Conservation (phyloP, 2,888 invertebrate species). For the Bellardia pandia region DNA sequence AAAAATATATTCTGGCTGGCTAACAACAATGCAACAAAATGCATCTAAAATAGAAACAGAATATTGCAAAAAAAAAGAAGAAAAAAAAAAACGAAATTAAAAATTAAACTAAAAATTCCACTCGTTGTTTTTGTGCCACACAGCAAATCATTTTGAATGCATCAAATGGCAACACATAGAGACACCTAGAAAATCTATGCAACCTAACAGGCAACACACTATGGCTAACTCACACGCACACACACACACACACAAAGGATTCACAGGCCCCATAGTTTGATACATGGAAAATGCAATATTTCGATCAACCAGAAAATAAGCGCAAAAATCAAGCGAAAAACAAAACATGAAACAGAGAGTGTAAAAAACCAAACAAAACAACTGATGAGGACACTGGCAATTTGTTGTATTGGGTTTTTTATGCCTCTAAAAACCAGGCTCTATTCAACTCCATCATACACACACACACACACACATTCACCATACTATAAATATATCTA, state of each 20-base stretch:
- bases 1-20: slow-evolving; percentile 31
- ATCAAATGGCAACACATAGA: slow-evolving; percentile 60
- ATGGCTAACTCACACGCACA: background rate
- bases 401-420: slow-evolving; percentile 39
- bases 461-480: background rate
- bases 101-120: slow-evolving; percentile 63
- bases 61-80: background rate
- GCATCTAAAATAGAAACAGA: slow-evolving; percentile 5
- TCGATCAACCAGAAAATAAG: slow-evolving; percentile 83
- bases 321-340: slow-evolving; percentile 80
- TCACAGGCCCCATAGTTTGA: slow-evolving; percentile 24
- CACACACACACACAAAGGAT: slow-evolving; percentile 39
- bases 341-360: slow-evolving; percentile 2
- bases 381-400: slow-evolving; percentile 50
- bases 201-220: slow-evolving; percentile 26
- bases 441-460: slow-evolving; percentile 7
- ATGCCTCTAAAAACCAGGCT: slow-evolving; percentile 22
- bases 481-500: background rate
- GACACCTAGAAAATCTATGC: slow-evolving; percentile 60
- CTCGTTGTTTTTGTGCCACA: slow-evolving; percentile 59
- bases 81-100: slow-evolving; percentile 24
- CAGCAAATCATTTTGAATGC: slow-evolving; percentile 69
- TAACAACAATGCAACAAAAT: slow-evolving; percentile 45
- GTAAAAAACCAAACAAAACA: slow-evolving; percentile 20
- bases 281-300: slow-evolving; percentile 75